A percentile compares a stretch with the other conserved stretches of the same genome.
These are phyloP conservation scores for Rapana venosa DNA, from an alignment of 2,888 invertebrate species.

Conservation along the genomic window DNA sequence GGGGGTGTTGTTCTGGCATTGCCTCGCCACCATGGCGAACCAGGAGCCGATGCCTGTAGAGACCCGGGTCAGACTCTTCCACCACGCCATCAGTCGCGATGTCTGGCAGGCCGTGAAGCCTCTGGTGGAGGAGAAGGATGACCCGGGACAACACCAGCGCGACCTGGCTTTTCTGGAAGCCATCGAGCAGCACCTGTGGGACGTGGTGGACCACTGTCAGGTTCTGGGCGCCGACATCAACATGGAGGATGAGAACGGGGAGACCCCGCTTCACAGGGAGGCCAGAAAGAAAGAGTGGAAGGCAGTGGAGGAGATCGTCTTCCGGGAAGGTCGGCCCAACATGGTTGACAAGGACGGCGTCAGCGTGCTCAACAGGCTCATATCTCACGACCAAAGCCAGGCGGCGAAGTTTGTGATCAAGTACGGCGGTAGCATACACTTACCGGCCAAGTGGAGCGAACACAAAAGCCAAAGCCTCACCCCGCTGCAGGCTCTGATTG, in stretches of 20 bases:
- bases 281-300: background rate
- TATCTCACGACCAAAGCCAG: background rate
- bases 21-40: background rate
- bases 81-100: background rate
- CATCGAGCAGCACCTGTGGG: slow-evolving; percentile 15
- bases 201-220: slow-evolving; percentile 2
- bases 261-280: background rate
- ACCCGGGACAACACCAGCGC: background rate
- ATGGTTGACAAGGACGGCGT: background rate
- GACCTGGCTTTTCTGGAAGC: background rate
- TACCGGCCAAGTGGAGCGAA: background rate
- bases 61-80: background rate
- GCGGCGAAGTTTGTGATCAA: background rate
- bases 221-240: slow-evolving; percentile 1
- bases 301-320: background rate
- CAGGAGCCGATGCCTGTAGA: background rate
- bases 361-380: background rate
- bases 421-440: background rate
- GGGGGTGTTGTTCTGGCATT: background rate
- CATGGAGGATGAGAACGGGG: slow-evolving; percentile 6
- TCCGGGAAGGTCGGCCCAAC: background rate
- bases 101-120: background rate
- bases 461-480: background rate
- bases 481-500: background rate
- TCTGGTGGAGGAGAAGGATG: background rate